Evolutionary conservation across 2,888 invertebrate genomes (phyloP).

Genomic region (Oligia latruncula): DNA sequence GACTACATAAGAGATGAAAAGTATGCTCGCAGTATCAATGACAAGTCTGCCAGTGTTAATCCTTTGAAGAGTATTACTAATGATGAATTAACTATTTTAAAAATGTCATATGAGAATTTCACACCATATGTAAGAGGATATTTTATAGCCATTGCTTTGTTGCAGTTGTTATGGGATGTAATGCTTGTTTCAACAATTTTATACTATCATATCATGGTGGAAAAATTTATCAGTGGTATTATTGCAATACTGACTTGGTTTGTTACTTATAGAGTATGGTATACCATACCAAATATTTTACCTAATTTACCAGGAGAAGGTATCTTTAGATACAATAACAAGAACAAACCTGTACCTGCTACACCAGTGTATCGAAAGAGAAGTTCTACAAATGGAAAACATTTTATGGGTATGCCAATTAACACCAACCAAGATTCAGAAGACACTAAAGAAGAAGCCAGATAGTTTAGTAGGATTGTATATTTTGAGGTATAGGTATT

Average conservation of each 20-base stretch:
- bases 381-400: constrained; percentile 87
- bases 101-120: constrained; percentile 93
- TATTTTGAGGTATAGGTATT: constrained; percentile 24
- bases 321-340: constrained; percentile 94
- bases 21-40: constrained; percentile 92
- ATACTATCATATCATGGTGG: constrained; percentile 98
- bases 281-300: constrained; percentile 90
- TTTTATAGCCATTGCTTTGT: constrained; percentile 94
- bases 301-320: constrained; percentile 95
- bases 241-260: constrained; percentile 97
- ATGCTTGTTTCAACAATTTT: constrained; percentile 98
- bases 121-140: constrained; percentile 95
- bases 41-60: constrained; percentile 90
- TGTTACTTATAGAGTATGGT: constrained; percentile 96
- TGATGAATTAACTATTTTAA: constrained; percentile 92
- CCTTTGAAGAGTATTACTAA: constrained; percentile 92
- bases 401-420: constrained; percentile 95
- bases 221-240: constrained; percentile 97
- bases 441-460: constrained; percentile 78
- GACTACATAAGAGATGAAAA: constrained; percentile 95
- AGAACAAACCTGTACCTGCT: constrained; percentile 80
- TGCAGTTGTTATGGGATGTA: constrained; percentile 97
- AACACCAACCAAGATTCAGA: constrained; percentile 86
- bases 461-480: constrained; percentile 65
- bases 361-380: constrained; percentile 83